Evolutionary conservation across 2,888 invertebrate genomes (phyloP).

Genomic region (Cerceris rybyensis): DNA sequence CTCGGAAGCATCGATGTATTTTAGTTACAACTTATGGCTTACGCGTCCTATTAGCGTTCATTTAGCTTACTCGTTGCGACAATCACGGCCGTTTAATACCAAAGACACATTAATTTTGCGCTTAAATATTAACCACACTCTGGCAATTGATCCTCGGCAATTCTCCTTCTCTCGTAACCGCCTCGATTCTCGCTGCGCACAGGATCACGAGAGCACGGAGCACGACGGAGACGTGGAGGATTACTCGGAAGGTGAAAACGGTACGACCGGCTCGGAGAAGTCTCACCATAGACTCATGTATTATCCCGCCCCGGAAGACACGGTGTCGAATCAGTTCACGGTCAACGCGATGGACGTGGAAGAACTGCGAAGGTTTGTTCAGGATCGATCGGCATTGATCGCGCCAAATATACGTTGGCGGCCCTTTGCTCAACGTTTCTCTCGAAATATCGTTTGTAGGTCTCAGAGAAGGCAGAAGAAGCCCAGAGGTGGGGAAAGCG

Average conservation of each 20-base stretch:
- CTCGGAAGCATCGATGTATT: neutral
- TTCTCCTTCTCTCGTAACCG: neutral
- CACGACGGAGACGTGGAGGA: constrained; percentile 94
- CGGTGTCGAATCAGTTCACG: constrained; percentile 88
- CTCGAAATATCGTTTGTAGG: constrained; percentile 47
- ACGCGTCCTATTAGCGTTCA: constrained; percentile 9
- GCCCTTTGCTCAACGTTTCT: neutral
- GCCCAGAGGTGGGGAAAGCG: constrained; percentile 72
- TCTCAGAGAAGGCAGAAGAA: constrained; percentile 78
- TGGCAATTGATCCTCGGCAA: too few relatives aligned
- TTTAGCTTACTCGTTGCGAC: constrained; percentile 11
- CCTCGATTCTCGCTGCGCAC: neutral
- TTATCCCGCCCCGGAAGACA: constrained; percentile 88
- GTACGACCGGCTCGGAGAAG: constrained; percentile 87
- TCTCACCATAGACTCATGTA: constrained; percentile 86
- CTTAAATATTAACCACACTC: constrained; percentile 13
- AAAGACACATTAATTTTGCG: constrained; percentile 25
- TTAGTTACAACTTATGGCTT: constrained; percentile 15
- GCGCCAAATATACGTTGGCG: neutral
- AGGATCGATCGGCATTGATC: too few relatives aligned
- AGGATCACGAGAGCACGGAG: constrained; percentile 87
- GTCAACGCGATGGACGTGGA: constrained; percentile 95
- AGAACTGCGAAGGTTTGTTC: constrained; percentile 87
- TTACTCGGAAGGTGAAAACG: constrained; percentile 88
- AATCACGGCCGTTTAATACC: constrained; percentile 7